Percentiles rank a stretch among this genome's conserved stretches.
These are phyloP conservation scores for Cylloceria caligata DNA, from an alignment of 2,888 invertebrate genomes.

Conservation along the genomic window DNA sequence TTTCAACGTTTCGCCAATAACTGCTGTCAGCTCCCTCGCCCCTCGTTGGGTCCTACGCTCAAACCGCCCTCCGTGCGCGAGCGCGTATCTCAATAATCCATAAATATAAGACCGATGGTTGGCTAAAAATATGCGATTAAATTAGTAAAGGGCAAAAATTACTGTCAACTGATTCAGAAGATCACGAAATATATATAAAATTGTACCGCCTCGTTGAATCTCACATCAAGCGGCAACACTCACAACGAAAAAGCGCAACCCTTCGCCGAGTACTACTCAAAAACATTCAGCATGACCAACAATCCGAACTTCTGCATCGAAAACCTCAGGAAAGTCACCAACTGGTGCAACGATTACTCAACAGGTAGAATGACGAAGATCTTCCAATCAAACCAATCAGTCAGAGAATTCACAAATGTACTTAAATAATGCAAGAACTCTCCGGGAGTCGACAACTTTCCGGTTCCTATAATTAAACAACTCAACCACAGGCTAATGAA, in stretches of 20 bases:
- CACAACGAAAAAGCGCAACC: constrained; percentile 8
- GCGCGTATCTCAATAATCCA: too few relatives aligned
- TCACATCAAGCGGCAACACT: neutral
- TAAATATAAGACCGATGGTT: constrained; percentile 34
- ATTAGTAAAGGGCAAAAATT: constrained; percentile 40
- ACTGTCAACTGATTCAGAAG: constrained; percentile 41
- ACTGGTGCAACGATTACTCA: constrained; percentile 29
- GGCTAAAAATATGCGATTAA: constrained; percentile 28
- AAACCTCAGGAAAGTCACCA: constrained; percentile 4
- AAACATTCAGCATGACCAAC: neutral
- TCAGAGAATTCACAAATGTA: neutral
- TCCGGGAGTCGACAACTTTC: constrained; percentile 12
- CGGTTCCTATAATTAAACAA: constrained; percentile 9
- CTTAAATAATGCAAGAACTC: constrained; percentile 27
- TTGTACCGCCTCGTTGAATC: neutral
- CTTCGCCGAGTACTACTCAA: constrained; percentile 25
- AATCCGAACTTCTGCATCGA: constrained; percentile 19
- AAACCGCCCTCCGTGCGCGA: too few relatives aligned
- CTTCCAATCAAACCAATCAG: neutral
- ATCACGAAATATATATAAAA: constrained; percentile 18
- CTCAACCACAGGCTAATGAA: neutral
- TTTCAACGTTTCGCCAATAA: too few relatives aligned
- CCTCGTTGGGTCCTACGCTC: too few relatives aligned
- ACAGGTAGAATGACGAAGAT: neutral
- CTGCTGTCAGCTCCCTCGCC: too few relatives aligned